These are phyloP conservation scores for Hyphantria cunea DNA, from an alignment of 1,140 invertebrate species.

Conservation along the genomic window DNA sequence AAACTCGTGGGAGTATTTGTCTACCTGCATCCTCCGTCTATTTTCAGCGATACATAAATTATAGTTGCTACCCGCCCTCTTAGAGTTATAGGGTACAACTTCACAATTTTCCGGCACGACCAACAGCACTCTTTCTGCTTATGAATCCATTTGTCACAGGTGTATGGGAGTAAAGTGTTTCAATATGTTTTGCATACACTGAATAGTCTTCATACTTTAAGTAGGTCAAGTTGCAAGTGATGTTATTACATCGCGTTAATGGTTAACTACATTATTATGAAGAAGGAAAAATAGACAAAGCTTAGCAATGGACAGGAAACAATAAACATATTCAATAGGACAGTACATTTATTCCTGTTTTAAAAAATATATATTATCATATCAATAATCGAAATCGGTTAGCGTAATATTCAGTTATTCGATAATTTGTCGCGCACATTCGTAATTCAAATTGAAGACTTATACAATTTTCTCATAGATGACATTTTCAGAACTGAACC, in stretches of 20 bases:
- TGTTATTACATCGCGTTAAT: slow-evolving; percentile 9
- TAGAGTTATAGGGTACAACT: slow-evolving; percentile 28
- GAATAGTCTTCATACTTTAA: slow-evolving; percentile 8
- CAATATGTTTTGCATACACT: slow-evolving; percentile 20
- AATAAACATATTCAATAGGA: too few species aligned
- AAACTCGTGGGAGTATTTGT: slow-evolving; percentile 9
- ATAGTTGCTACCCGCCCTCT: slow-evolving; percentile 12
- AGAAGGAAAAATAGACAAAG: too few species aligned
- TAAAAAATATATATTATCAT: too few species aligned
- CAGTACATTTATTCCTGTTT: too few species aligned
- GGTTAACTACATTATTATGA: too few species aligned
- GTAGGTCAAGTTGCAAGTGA: not conserved
- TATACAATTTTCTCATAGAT: too few species aligned
- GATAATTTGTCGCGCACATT: too few species aligned
- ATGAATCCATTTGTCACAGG: slow-evolving; percentile 31
- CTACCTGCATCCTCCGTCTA: slow-evolving; percentile 18
- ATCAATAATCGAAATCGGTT: too few species aligned
- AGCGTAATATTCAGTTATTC: too few species aligned
- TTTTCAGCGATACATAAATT: slow-evolving; percentile 24
- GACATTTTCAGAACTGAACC: too few species aligned
- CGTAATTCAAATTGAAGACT: too few species aligned
- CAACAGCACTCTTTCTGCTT: slow-evolving; percentile 25
- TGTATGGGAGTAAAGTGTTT: slow-evolving; percentile 15
- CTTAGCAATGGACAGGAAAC: too few species aligned
- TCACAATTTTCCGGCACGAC: slow-evolving; percentile 28